Base-by-base conservation (phyloP, 2,888 invertebrate genomes). In the Orthosia gothica region DNA sequence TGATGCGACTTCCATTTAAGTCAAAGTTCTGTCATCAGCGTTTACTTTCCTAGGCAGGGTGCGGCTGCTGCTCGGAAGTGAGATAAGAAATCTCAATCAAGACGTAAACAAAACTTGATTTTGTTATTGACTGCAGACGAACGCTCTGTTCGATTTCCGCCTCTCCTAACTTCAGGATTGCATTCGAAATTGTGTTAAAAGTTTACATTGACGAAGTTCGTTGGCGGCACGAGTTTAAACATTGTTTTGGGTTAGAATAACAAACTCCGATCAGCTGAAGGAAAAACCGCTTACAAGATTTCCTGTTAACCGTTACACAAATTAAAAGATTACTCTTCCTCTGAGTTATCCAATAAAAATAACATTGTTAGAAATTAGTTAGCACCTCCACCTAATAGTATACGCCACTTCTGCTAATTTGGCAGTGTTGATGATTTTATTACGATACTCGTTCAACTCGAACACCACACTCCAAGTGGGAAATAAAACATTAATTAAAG, bases 1-100 rank as follows among this genome's bases (percentile, higher is more conserved):
- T 92, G 92, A 95, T 95, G 92, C 94, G 93, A 94, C 95, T 95
- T 94, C 93, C 94, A 94, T 95, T 95, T 94, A 93, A 95, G 93
- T 94, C 92, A 91, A 96, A 96, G 93, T 95, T 95, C 94, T 95
- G 94, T 95, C 95, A 94, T 95, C 95, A 93, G 88, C 92, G 92
- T 91, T 93, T 93, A 93, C 93, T 94, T 94, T 94, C 89, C 92
- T 91, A 90, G 92, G 89, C 88, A 89, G 89, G 91, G 89, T 84
- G 90, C 91, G 92, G 88, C 90, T 54, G 52, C 73, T 68, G 88
- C 87, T 89, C 89, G 90, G 88, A 90, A 90, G 90, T 82, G 81
- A 92, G 93, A 93, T 93, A 93, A 92, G 81, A 90, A 91, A 94
- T 92, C 92, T 91, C 90, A 88, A 89, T 89, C 83, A 86, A 89